phyloP scores from a whole-genome alignment of 2,113 vertebrate genomes.

The Elanoides forficatus region DNA sequence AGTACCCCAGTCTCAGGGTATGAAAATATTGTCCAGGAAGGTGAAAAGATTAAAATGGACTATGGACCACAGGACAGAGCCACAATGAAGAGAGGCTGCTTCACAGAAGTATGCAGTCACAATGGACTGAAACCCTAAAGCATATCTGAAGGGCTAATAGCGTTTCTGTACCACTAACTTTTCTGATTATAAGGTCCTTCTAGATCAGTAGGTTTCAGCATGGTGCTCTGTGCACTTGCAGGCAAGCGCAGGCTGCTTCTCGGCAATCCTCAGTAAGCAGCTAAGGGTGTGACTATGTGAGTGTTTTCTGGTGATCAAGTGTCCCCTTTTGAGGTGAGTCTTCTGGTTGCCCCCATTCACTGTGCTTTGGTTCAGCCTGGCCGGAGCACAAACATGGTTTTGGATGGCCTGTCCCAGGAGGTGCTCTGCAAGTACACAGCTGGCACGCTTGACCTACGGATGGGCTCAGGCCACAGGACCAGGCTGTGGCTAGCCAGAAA shows the following conservation, averaged over 20 bases:
- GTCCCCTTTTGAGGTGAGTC: neutral
- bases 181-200: neutral
- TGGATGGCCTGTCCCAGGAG: neutral
- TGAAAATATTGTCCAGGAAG: neutral
- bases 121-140: neutral
- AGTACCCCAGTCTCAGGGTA: neutral
- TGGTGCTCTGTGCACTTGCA: fast-evolving
- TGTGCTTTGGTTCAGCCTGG: neutral
- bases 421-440: neutral
- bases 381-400: fast-evolving
- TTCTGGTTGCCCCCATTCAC: neutral
- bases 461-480: neutral
- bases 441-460: fast-evolving
- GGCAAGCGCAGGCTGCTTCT: neutral
- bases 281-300: neutral
- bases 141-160: neutral
- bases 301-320: neutral
- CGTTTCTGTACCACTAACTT: neutral
- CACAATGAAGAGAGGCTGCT: neutral
- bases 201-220: neutral
- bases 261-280: neutral
- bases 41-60: neutral
- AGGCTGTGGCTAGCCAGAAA: neutral
- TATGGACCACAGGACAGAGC: neutral
- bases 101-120: neutral